Conservation (phyloP, 2,113 vertebrate species). For the Carettochelys insculpta region DNA sequence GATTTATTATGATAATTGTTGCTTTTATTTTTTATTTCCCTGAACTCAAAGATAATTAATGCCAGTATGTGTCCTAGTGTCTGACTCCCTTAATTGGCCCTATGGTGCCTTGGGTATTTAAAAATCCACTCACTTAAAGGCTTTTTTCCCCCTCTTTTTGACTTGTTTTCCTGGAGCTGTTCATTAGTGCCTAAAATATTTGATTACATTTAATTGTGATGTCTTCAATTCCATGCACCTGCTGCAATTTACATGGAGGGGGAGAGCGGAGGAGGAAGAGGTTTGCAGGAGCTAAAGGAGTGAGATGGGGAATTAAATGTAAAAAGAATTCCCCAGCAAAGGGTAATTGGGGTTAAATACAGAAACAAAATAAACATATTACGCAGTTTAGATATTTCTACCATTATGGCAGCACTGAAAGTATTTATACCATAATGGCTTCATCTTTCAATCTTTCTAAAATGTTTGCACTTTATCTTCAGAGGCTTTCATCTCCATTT, state of each 20-base stretch:
- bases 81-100: constrained; percentile 85
- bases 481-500: constrained; percentile 22
- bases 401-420: constrained; percentile 39
- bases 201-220: constrained; percentile 87
- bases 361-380: constrained; percentile 74
- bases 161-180: constrained; percentile 84
- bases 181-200: constrained; percentile 88
- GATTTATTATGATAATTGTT: constrained; percentile 87
- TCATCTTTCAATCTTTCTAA: not conserved
- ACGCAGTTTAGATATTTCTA: constrained; percentile 63
- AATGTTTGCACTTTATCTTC: constrained; percentile 15
- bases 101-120: constrained; percentile 79
- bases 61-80: constrained; percentile 84
- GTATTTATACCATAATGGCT: constrained; percentile 20
- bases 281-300: constrained; percentile 70
- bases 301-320: constrained; percentile 69
- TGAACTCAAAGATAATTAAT: constrained; percentile 86
- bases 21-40: constrained; percentile 87
- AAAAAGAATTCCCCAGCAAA: constrained; percentile 75
- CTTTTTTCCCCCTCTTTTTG: constrained; percentile 66
- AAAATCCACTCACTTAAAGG: constrained; percentile 80
- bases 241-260: constrained; percentile 78
- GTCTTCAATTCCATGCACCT: constrained; percentile 83
- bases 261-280: constrained; percentile 57
- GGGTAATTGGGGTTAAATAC: constrained; percentile 82